Percentiles rank a stretch among this genome's conserved stretches.
Conservation (phyloP, 2,113 vertebrate genomes). For the Calcarius ornatus region DNA sequence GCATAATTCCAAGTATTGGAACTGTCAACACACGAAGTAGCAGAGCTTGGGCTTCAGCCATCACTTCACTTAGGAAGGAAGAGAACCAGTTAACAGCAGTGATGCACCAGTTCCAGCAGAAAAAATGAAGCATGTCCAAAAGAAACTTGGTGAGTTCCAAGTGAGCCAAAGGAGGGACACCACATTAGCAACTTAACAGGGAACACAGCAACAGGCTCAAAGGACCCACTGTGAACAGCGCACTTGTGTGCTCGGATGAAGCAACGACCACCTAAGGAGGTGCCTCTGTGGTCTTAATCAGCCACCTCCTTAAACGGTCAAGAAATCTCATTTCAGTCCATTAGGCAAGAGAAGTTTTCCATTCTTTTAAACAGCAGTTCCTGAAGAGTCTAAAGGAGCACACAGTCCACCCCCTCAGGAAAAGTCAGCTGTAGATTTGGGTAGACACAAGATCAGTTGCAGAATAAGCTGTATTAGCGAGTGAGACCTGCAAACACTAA, state of each 20-base stretch:
- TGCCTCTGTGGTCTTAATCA: slow-evolving; percentile 63
- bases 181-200: slow-evolving; percentile 72
- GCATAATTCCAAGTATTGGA: slow-evolving; percentile 48
- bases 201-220: slow-evolving; percentile 66
- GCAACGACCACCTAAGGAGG: slow-evolving; percentile 70
- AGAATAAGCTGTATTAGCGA: neutral
- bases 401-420: neutral
- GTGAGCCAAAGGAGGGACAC: slow-evolving; percentile 73
- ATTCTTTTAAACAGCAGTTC: slow-evolving; percentile 41
- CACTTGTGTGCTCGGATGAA: slow-evolving; percentile 42
- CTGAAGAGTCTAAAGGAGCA: slow-evolving; percentile 24
- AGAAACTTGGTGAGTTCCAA: slow-evolving; percentile 76
- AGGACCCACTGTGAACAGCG: slow-evolving; percentile 66
- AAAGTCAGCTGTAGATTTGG: neutral
- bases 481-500: neutral
- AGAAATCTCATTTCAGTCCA: slow-evolving; percentile 53
- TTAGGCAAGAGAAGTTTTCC: slow-evolving; percentile 55
- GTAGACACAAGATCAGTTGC: neutral
- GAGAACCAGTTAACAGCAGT: slow-evolving; percentile 72
- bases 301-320: slow-evolving; percentile 47
- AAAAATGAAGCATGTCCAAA: slow-evolving; percentile 70
- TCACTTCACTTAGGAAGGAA: slow-evolving; percentile 72
- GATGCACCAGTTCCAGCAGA: slow-evolving; percentile 72
- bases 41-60: slow-evolving; percentile 65
- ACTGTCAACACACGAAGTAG: slow-evolving; percentile 68